Percentiles rank a stretch among this genome's conserved stretches.
Conservation (phyloP, 2,888 invertebrate genomes). For the Tipula vernalis region DNA sequence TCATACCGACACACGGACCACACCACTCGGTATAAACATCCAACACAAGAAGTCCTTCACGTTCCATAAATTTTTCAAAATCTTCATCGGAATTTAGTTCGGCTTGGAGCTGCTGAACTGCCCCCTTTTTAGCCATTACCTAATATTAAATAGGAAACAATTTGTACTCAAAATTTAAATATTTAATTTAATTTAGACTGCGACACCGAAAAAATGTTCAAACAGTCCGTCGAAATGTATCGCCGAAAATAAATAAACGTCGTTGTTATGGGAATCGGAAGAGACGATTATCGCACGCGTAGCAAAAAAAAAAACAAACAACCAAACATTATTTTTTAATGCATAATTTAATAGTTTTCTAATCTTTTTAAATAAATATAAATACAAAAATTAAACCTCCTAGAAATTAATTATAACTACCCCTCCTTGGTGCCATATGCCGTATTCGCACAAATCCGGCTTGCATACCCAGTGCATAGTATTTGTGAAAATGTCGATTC, state of each 20-base stretch:
- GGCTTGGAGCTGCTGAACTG: constrained; percentile 61
- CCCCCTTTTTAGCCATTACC: constrained; percentile 59
- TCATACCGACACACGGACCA: constrained; percentile 78
- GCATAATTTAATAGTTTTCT: background rate
- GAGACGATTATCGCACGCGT: background rate
- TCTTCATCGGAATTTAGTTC: constrained; percentile 77
- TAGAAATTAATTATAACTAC: background rate
- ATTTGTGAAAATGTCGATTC: constrained; percentile 22
- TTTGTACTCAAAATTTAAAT: background rate
- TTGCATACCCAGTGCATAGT: constrained; percentile 29
- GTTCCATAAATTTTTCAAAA: constrained; percentile 62
- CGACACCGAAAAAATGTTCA: background rate
- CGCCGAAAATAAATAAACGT: background rate
- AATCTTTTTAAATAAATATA: background rate
- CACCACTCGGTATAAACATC: constrained; percentile 89
- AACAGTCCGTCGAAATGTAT: background rate
- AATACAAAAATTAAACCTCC: background rate
- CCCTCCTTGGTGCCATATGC: background rate
- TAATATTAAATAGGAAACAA: background rate
- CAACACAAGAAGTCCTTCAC: constrained; percentile 65
- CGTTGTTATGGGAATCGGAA: background rate
- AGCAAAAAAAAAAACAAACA: background rate
- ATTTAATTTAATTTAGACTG: background rate
- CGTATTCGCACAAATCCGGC: constrained; percentile 23
- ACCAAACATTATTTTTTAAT: constrained; percentile 14